phyloP scores from a whole-genome alignment of 2,113 vertebrate genomes.

The Condylura cristata region DNA sequence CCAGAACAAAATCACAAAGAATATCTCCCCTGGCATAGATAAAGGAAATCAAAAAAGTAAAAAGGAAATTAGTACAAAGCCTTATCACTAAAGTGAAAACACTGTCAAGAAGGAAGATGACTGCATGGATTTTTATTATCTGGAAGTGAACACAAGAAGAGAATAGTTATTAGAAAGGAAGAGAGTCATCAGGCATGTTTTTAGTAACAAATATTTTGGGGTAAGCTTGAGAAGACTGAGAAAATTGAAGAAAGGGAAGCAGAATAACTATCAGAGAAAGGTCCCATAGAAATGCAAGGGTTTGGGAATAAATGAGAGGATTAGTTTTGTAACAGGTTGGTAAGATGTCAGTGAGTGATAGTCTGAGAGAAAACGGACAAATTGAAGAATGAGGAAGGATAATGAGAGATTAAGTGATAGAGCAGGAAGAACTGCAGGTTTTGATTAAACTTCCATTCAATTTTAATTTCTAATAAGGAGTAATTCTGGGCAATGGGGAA shows the following conservation, averaged over 20 bases:
- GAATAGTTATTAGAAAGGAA: neutral
- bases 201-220: neutral
- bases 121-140: neutral
- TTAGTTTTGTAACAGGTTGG: neutral
- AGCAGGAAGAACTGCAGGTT: neutral
- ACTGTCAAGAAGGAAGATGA: neutral
- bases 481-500: neutral
- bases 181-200: neutral
- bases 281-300: neutral
- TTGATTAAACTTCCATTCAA: neutral
- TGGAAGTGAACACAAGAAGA: neutral
- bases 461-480: neutral
- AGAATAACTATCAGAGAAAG: neutral
- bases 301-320: neutral
- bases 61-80: constrained; percentile 29
- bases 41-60: neutral
- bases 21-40: neutral
- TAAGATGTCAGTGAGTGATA: neutral
- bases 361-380: neutral
- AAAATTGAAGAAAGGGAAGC: neutral
- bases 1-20: neutral
- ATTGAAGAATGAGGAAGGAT: neutral
- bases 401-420: neutral
- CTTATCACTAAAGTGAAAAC: neutral
- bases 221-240: neutral